phyloP scores from a whole-genome alignment of 2,888 invertebrate species.

The Drosophila borealis region DNA sequence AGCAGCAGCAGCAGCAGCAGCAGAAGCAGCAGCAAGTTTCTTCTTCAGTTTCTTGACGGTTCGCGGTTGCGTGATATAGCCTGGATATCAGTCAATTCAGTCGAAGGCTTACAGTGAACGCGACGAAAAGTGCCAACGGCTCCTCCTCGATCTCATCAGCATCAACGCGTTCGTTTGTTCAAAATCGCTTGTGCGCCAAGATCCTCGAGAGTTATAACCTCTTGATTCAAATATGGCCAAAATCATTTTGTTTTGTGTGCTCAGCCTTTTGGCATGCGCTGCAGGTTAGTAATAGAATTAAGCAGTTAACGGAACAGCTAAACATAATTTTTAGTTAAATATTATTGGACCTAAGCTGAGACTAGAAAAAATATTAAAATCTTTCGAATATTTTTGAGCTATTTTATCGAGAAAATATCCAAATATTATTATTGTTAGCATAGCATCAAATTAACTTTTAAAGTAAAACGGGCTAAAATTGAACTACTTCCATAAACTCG shows the following conservation, averaged over 20 bases:
- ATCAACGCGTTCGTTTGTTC: conserved; percentile 42
- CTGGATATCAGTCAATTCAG: conserved; percentile 69
- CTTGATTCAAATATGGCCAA: conserved; percentile 73
- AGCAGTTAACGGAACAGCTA: background rate
- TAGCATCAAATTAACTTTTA: too few species aligned
- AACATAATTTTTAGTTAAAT: background rate
- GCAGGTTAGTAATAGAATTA: conserved; percentile 75
- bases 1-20: conserved; percentile 30
- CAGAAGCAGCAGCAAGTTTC: conserved; percentile 38
- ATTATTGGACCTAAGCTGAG: background rate
- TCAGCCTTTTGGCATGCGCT: conserved; percentile 79
- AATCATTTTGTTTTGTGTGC: conserved; percentile 78
- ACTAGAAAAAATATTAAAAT: too few species aligned
- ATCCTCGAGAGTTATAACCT: conserved; percentile 42
- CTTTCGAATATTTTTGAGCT: too few species aligned
- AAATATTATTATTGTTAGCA: background rate
- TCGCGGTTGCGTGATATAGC: conserved; percentile 69
- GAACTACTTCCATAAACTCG: too few species aligned
- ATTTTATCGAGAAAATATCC: too few species aligned
- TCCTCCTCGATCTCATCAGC: conserved; percentile 48
- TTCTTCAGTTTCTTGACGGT: conserved; percentile 70
- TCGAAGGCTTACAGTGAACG: conserved; percentile 80
- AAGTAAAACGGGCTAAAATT: too few species aligned
- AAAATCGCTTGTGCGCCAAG: conserved; percentile 34
- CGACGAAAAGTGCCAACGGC: conserved; percentile 74